phyloP scores from a whole-genome alignment of 2,113 vertebrate species.

The Microtus montanus region DNA sequence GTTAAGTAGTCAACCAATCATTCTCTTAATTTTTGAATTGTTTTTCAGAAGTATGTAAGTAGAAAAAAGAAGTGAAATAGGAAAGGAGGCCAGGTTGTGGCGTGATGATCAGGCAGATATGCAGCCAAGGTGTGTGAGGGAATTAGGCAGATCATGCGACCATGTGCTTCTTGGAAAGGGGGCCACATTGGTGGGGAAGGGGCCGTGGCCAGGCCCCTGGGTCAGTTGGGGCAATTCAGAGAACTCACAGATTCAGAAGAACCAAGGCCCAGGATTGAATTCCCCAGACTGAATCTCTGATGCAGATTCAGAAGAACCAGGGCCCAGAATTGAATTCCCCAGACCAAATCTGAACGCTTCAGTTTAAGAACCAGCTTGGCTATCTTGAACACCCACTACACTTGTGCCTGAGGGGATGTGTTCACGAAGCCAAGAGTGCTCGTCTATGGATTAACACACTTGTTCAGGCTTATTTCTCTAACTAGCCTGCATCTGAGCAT shows the following conservation, averaged over 20 bases:
- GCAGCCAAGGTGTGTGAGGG: not conserved
- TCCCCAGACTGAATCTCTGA: too few species aligned
- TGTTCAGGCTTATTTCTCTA: not conserved
- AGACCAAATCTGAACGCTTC: not conserved
- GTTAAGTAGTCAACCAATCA: not conserved
- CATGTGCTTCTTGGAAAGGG: not conserved
- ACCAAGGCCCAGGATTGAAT: too few species aligned
- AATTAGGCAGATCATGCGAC: not conserved
- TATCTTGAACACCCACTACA: not conserved
- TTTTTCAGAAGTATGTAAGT: not conserved
- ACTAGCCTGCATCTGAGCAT: not conserved
- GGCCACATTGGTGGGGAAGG: fast-evolving
- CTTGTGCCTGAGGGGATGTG: not conserved
- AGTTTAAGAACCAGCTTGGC: not conserved
- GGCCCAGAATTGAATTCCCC: not conserved
- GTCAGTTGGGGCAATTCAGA: not conserved
- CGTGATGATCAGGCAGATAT: not conserved
- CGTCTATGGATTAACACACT: not conserved
- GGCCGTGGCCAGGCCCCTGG: not conserved
- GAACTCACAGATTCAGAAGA: not conserved
- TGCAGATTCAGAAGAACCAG: not conserved
- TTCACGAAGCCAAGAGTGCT: not conserved
- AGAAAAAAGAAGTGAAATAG: not conserved
- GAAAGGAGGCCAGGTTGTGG: not conserved
- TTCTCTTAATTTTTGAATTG: not conserved